Base-by-base conservation (phyloP, 2,797 vertebrate genomes). In the Eremophila alpestris region DNA sequence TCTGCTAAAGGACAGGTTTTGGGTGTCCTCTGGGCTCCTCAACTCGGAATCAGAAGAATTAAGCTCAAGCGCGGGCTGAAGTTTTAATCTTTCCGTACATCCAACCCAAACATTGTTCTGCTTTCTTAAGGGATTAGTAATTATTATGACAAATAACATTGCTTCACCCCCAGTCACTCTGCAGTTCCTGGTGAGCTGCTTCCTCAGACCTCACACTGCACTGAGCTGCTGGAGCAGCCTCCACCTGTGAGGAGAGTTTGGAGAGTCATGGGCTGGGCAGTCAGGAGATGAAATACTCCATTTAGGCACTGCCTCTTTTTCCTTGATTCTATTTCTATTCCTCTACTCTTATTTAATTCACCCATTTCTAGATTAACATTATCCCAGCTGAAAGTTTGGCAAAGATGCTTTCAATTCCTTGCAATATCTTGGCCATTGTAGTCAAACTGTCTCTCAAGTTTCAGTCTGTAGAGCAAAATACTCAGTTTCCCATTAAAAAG, bases 141-240 rank as follows among this genome's bases (percentile, higher is more conserved):
- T 97, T 97, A 95, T 97, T 96, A 94, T 96, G 95, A 96, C 83
- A 96, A 97, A 97, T 96, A 96, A 96, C 95, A 96, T 89, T 94
- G 93, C 93, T 91, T 90, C 95, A 95, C 63, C 83, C 75, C 77
- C 62, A 79, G 83, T 91, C 59, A 34, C 87, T 92, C 36, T 64
- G 78, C 49, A 63, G 55, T 73, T 94, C 46, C 90, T 90, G 23
- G 29, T 7, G 67, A 94, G 70, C 70, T 82, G 75, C 87, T 96
- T 89, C 93, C 81, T 73, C 54, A 74, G 94, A 97, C 96, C 95
- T 84, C 95, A 94, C 94, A 92, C 83, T 52, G 84, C 70, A 76
- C 64, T 32, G 51, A 87, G 40, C 11, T 20, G 27, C 24, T 58
- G 56, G 62, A 81, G 43, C 4, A 41, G 13, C 34, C 55, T 63